Percentiles rank a stretch among this genome's conserved stretches.
Conservation (phyloP, 2,797 vertebrate genomes). For the Microhierax caerulescens region DNA sequence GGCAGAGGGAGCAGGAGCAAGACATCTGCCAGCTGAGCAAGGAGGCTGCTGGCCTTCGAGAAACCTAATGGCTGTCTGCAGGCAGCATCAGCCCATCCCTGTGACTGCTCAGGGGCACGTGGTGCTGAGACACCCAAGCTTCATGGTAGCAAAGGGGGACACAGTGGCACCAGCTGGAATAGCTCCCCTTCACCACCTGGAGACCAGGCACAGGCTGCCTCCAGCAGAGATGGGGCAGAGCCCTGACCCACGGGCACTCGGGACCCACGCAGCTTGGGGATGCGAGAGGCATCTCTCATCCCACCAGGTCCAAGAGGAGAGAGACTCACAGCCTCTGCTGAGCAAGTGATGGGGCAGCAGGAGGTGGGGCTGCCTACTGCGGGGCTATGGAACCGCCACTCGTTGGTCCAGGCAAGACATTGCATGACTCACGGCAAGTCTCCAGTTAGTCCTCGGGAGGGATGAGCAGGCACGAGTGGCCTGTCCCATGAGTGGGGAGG, state of each 20-base stretch:
- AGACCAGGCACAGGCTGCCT: background rate
- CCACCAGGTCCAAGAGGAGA: conserved; percentile 29
- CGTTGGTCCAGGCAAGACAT: conserved; percentile 11
- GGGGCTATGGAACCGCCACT: conserved; percentile 25
- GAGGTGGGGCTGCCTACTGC: background rate
- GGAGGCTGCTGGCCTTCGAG: background rate
- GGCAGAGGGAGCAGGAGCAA: background rate
- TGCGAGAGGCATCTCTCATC: conserved; percentile 24
- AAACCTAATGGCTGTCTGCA: background rate
- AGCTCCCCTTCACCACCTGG: background rate
- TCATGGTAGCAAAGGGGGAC: background rate
- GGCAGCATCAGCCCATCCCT: background rate
- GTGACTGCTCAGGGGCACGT: background rate
- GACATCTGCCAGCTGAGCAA: background rate
- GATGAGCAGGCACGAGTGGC: background rate
- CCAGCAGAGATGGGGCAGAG: background rate
- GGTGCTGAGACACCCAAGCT: background rate
- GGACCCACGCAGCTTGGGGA: background rate
- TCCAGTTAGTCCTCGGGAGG: background rate
- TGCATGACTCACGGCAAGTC: background rate
- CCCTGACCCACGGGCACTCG: background rate
- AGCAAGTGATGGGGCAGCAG: background rate
- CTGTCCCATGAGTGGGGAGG: background rate
- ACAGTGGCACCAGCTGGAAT: background rate
- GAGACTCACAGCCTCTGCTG: conserved; percentile 45